Base-by-base conservation (phyloP, 1,140 invertebrate genomes). In the Apocrypta bakeri region DNA sequence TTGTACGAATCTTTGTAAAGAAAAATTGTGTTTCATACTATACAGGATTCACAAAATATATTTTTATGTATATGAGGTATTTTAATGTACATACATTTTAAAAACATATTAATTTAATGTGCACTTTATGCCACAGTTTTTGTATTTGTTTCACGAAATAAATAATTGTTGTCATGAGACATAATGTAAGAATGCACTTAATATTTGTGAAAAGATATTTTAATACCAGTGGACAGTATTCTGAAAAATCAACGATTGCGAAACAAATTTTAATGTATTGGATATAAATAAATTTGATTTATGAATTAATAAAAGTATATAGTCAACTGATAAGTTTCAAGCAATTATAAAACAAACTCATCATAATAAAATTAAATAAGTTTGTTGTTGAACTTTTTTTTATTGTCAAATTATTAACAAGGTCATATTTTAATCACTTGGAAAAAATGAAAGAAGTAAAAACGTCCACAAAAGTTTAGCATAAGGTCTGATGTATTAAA, bases 181-280 rank as follows among this genome's bases (percentile, higher is more conserved):
- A 21, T 21, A n/a, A n/a, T n/a, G n/a, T 56, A 56, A 56, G 17
- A 56, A 56, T 17, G 48, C 48, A 56, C 17, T 56, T 56, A 56
- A 73, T 73, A 14, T 9, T 72, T 73, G 9, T 42, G 61, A 75
- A 75, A 61, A 73, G 24, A 73, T 73, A 73, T 24, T 73, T 73
- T 33, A 71, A 37, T 71, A 37, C 21, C 29, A 33, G 31, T 37
- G 31, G 17, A 56, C 48, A 56, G 48, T 56, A 56, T 56, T 56
- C 48, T n/a, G 3, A 17, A 56, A 56, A 56, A 56, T 56, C 48
- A 56, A 21, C 21, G 48, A 56, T n/a, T 56, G 48, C 8, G 17
- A 56, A 17, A 56, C 21, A 56, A 56, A 56, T 21, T 21, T 56
- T 4, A 2, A 56, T 56, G 48, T 56, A 7, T 56, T 56, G 17